Evolutionary conservation across 2,797 vertebrate species (phyloP).

Genomic region (Sarcophilus harrisii): DNA sequence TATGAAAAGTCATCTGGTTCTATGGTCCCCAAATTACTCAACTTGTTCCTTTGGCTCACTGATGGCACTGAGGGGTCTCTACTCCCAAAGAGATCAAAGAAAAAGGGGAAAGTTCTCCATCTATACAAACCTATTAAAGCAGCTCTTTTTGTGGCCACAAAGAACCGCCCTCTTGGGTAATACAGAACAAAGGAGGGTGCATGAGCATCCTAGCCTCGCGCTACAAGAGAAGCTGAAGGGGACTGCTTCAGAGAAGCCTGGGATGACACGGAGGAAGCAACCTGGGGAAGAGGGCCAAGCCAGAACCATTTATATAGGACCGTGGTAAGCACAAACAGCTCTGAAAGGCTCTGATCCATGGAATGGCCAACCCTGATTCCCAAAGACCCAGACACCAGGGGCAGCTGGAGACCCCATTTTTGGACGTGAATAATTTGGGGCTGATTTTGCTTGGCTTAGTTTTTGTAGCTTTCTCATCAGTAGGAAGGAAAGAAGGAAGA

Average conservation of each 20-base stretch:
- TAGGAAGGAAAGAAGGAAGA: no score
- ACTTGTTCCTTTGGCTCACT: not conserved
- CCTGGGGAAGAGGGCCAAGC: not conserved
- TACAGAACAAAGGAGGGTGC: not conserved
- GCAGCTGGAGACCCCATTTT: not conserved
- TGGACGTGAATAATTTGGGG: not conserved
- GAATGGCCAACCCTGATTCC: not conserved
- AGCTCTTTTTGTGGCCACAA: not conserved
- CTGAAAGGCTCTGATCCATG: not conserved
- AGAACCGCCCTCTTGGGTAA: not conserved
- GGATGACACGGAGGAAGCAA: not conserved
- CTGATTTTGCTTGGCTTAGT: not conserved
- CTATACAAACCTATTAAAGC: not conserved
- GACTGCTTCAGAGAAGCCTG: not conserved
- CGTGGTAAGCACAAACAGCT: not conserved
- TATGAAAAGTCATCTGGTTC: not conserved
- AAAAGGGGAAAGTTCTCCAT: not conserved
- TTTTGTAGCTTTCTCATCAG: not conserved
- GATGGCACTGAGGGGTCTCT: not conserved
- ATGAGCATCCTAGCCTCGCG: not conserved
- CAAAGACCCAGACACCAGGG: not conserved
- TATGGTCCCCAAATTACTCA: not conserved
- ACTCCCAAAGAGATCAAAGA: not conserved
- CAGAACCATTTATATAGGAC: not conserved
- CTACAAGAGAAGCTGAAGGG: not conserved